phyloP scores from a whole-genome alignment of 2,888 invertebrate species.

The Poecilobothrus nobilitatus region DNA sequence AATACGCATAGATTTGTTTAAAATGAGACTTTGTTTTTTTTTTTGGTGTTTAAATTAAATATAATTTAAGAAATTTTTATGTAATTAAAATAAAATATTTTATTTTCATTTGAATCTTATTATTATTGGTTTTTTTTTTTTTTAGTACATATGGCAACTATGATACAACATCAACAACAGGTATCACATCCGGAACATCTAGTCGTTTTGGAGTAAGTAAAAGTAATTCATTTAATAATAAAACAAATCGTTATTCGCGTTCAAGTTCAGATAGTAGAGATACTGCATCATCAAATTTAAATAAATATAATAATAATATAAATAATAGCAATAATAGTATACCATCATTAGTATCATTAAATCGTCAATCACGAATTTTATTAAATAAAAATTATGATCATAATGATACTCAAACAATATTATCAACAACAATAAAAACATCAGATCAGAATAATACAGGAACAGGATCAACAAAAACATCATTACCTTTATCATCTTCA shows the following conservation, averaged over 20 bases:
- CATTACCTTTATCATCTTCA: slow-evolving; percentile 8
- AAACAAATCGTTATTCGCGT: slow-evolving; percentile 19
- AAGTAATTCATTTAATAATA: slow-evolving; percentile 18
- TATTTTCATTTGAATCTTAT: neutral
- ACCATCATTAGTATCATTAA: neutral
- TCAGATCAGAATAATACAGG: neutral
- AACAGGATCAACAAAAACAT: neutral
- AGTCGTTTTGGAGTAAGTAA: slow-evolving; percentile 45
- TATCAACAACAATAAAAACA: neutral
- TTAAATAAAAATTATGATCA: neutral
- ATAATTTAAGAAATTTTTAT: neutral
- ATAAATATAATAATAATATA: slow-evolving; percentile 9
- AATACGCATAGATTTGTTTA: too few relatives aligned
- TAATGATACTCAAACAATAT: neutral
- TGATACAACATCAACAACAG: slow-evolving; percentile 37
- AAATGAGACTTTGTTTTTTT: too few relatives aligned
- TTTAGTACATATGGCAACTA: slow-evolving; percentile 28
- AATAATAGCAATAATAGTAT: slow-evolving; percentile 5
- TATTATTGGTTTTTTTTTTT: neutral
- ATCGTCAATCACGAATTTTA: slow-evolving; percentile 10
- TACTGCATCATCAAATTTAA: slow-evolving; percentile 13
- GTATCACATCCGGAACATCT: slow-evolving; percentile 35
- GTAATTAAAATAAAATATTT: neutral
- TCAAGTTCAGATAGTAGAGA: slow-evolving; percentile 23
- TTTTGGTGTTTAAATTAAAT: neutral